Evolutionary conservation across 2,888 invertebrate species (phyloP).

Genomic region (Lordiphosa fenestrarum): DNA sequence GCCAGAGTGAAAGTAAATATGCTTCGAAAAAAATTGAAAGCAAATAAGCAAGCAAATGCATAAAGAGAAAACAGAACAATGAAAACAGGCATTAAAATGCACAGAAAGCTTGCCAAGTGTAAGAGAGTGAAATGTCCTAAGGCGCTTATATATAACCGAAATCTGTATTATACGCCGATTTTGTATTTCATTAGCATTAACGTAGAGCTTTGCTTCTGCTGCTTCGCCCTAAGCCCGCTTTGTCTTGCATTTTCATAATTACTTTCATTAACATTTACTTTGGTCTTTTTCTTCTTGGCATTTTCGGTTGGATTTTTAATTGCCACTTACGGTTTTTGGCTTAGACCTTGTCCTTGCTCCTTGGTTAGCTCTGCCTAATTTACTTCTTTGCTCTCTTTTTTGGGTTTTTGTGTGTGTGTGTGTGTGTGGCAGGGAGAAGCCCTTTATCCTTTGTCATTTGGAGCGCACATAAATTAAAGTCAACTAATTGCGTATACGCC

Average conservation of each 20-base stretch:
- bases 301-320: conserved; percentile 48
- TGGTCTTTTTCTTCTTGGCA: conserved; percentile 14
- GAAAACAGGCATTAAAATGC: no score
- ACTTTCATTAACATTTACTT: conserved; percentile 38
- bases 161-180: no score
- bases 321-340: conserved; percentile 62
- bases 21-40: no score
- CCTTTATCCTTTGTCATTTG: conserved; percentile 70
- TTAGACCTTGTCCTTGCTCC: conserved; percentile 33
- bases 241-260: not conserved
- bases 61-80: no score
- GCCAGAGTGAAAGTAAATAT: no score
- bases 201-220: no score
- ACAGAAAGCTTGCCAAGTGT: no score
- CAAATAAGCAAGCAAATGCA: no score
- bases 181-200: no score
- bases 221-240: no score
- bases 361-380: conserved; percentile 51
- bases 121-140: no score
- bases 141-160: no score
- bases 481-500: conserved; percentile 73
- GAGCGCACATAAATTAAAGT: conserved; percentile 44
- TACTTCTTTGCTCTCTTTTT: conserved; percentile 18
- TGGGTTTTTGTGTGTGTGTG: conserved; percentile 7
- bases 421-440: not conserved